Evolutionary conservation across 2,888 invertebrate genomes (phyloP), one percentile per base, ranked within the genome.

Genomic region (Callyntrura sp.): DNA sequence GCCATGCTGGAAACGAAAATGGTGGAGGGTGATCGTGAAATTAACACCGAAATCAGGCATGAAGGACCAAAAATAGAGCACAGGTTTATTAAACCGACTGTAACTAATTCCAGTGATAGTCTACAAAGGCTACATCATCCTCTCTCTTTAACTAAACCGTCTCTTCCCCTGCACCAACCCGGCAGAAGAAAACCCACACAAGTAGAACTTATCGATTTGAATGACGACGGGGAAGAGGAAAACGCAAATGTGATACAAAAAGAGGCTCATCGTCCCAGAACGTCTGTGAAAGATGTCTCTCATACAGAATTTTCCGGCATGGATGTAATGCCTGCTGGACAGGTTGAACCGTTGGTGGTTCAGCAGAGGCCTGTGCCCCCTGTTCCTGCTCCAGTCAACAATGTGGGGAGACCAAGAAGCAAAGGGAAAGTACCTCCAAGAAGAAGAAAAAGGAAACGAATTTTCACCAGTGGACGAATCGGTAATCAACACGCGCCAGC

Each of bases 1-100:
- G 90, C 90, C 65, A 90, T 92, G 92, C 85, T 92, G 11, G 92
- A 92, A 25, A 91, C 92, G 1, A 82, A 87, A 73, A 88, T 92
- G 86, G 90, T 90, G 51, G 92, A 92, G 48, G 91, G 90, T 70
- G 92, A 92, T 48, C 87, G 90, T 62, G 92, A 91, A 84, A 88
- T 91, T 79, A 62, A 79, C 60, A 55, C 90, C 11, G 90, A 85
- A 82, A 70, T 84, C 70, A 83, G 84, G 35, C 88, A 82, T 20
- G 86, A 85, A 68, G 89, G 89, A 83, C 85, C 91, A 85, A 85
- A 85, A 86, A 35, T 90, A 45, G 85, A 85, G 51, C 84, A 88
- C 88, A 88, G 88, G 65, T 90, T 90, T 65, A 89, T 90, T 8
- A 90, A 87, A 45, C 87, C 83, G 28, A 12, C 79, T 28, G 12